Percentiles rank a stretch among this genome's conserved stretches.
Conservation (phyloP, 2,113 vertebrate species). For the Microcebus griseorufus region DNA sequence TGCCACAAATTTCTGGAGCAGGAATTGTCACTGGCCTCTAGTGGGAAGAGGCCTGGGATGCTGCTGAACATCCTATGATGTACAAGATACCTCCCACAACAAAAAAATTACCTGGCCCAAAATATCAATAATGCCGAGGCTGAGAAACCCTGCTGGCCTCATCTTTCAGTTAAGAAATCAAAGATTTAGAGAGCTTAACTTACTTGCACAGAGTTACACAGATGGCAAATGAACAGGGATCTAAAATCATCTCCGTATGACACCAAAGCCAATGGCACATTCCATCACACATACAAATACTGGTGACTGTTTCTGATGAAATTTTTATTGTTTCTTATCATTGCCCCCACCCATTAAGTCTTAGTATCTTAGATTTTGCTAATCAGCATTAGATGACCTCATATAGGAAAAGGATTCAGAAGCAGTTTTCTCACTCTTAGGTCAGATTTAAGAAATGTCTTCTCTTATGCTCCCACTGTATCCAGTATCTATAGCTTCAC, state of each 20-base stretch:
- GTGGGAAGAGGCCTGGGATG: background rate
- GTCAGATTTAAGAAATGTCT: constrained; percentile 32
- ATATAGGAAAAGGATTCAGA: background rate
- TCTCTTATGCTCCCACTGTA: background rate
- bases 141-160: background rate
- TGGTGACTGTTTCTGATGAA: background rate
- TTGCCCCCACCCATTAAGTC: background rate
- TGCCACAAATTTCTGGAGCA: background rate
- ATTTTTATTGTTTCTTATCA: constrained; percentile 1
- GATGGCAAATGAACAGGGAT: background rate
- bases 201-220: background rate
- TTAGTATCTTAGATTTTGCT: constrained; percentile 14
- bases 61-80: background rate
- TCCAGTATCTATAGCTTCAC: background rate
- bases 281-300: background rate
- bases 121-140: background rate
- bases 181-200: background rate
- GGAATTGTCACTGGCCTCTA: background rate
- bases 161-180: background rate
- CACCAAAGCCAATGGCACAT: background rate
- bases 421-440: background rate
- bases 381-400: constrained; percentile 19
- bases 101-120: background rate
- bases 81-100: background rate
- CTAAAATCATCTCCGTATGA: background rate